phyloP scores from a whole-genome alignment of 2,888 invertebrate genomes.

The Idaea biselata region DNA sequence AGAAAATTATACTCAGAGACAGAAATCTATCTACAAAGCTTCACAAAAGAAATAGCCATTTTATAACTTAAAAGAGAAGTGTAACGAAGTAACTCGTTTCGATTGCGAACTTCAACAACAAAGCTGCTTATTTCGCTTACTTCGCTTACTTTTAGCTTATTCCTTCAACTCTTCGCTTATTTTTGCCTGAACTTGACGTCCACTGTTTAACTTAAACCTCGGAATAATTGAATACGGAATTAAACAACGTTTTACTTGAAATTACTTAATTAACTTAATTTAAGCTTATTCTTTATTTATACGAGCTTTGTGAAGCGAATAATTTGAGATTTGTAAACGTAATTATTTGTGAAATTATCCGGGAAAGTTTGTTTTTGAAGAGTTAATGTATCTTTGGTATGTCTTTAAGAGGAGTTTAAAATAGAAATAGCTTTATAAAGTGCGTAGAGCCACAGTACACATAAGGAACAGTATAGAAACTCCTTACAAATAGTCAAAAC shows the following conservation, averaged over 20 bases:
- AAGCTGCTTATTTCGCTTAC: conserved; percentile 52
- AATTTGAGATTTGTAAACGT: background rate
- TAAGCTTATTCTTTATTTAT: background rate
- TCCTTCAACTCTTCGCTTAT: conserved; percentile 36
- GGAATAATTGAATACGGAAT: conserved; percentile 19
- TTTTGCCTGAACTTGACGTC: conserved; percentile 38
- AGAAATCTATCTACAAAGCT: conserved; percentile 36
- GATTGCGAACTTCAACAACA: conserved; percentile 47
- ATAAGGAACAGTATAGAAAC: no score
- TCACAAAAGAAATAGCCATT: conserved; percentile 13
- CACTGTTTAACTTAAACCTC: conserved; percentile 28
- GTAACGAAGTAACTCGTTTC: conserved; percentile 41
- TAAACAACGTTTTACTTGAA: conserved; percentile 15
- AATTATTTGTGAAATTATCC: background rate
- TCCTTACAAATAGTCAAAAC: no score
- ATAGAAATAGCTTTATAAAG: background rate
- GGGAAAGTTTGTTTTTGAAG: background rate
- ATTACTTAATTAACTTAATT: conserved; percentile 19
- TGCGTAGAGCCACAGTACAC: background rate
- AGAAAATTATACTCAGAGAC: conserved; percentile 15
- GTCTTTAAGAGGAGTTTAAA: background rate
- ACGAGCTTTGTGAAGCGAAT: background rate
- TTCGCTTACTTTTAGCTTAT: conserved; percentile 42
- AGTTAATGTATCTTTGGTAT: background rate
- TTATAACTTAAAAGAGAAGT: background rate